Percentiles rank a stretch among this genome's conserved stretches.
Conservation (phyloP, 1,140 invertebrate genomes). For the Zaprionus tsacasi region DNA sequence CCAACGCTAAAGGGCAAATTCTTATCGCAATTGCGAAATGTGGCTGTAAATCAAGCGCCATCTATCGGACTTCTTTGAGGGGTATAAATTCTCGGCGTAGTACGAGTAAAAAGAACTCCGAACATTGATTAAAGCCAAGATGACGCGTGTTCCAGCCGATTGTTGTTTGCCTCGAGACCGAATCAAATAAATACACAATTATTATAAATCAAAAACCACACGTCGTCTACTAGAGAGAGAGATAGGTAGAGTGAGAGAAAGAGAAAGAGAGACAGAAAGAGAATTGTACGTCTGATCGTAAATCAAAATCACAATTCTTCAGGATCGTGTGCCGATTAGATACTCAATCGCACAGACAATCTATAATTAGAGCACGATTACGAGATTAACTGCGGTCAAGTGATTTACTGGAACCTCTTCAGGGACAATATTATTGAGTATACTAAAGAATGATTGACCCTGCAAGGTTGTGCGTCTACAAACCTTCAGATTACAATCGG, state of each 20-base stretch:
- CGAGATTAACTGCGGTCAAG: not conserved
- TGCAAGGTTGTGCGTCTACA: not conserved
- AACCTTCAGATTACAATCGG: not conserved
- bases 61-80: slow-evolving; percentile 38
- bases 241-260: not conserved
- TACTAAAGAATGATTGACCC: not conserved
- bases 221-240: not conserved
- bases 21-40: slow-evolving; percentile 42
- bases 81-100: slow-evolving; percentile 13
- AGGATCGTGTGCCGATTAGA: not conserved
- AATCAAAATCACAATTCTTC: not conserved
- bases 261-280: not conserved
- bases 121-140: slow-evolving; percentile 29
- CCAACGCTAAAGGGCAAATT: not conserved
- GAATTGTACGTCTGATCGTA: not conserved
- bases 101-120: not conserved
- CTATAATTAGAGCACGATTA: not conserved
- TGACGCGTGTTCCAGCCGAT: slow-evolving; percentile 2
- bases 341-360: slow-evolving; percentile 9
- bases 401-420: not conserved
- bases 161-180: slow-evolving; percentile 4
- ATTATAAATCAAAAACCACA: slow-evolving; percentile 11
- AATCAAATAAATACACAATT: not conserved
- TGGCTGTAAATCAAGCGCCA: slow-evolving; percentile 49
- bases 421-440: not conserved